These are phyloP conservation scores for Melipona bicolor DNA, from an alignment of 2,888 invertebrate genomes.

Conservation along the genomic window DNA sequence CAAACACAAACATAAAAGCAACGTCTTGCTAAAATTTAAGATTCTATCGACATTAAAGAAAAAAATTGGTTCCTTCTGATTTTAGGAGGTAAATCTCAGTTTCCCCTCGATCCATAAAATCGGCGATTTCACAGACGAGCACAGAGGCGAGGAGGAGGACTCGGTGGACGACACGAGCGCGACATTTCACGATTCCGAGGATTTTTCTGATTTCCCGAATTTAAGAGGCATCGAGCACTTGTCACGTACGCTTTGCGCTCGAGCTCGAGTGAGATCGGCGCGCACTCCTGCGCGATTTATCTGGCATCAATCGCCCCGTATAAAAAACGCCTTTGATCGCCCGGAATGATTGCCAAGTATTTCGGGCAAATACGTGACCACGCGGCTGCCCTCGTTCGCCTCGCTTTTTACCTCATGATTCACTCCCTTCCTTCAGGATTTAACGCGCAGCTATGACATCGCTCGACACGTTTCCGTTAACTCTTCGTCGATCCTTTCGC, in stretches of 20 bases:
- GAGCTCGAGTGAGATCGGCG: slow-evolving; percentile 14
- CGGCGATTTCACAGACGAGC: not conserved
- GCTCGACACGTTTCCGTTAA: too few relatives aligned
- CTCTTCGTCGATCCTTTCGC: not conserved
- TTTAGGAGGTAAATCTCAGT: not conserved
- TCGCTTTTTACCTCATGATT: not conserved
- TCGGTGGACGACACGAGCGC: not conserved
- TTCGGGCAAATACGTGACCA: slow-evolving; percentile 30
- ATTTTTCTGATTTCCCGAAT: slow-evolving; percentile 38
- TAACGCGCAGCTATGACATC: not conserved
- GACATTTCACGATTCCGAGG: slow-evolving; percentile 19
- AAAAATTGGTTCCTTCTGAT: not conserved
- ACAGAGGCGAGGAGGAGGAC: not conserved
- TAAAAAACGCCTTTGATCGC: slow-evolving; percentile 20
- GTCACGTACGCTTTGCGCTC: slow-evolving; percentile 38
- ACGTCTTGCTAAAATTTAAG: too few relatives aligned
- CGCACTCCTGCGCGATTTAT: slow-evolving; percentile 21
- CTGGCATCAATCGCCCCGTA: slow-evolving; percentile 19
- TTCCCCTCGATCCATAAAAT: not conserved
- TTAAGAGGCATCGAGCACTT: slow-evolving; percentile 19
- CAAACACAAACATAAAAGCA: too few relatives aligned
- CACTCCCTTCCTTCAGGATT: not conserved
- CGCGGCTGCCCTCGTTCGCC: not conserved
- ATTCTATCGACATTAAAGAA: not conserved
- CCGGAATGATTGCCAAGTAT: slow-evolving; percentile 9